Conservation (phyloP, 2,113 vertebrate genomes). For the Clarias gariepinus region DNA sequence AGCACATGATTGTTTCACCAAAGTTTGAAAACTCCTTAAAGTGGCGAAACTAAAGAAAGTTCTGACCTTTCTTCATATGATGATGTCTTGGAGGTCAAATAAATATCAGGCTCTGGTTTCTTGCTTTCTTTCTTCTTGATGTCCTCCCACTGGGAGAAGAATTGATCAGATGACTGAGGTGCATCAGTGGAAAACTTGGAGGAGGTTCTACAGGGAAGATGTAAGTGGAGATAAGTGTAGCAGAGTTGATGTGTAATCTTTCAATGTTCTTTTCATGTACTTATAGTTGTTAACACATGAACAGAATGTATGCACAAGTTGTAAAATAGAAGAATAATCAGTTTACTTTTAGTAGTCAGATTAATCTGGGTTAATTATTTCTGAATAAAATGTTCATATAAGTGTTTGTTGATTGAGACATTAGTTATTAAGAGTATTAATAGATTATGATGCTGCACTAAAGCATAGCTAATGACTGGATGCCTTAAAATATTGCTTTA, state of each 20-base stretch:
- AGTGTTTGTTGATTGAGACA: background rate
- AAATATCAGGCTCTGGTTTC: slow-evolving; percentile 72
- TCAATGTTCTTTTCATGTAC: background rate
- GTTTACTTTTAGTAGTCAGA: background rate
- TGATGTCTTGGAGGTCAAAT: slow-evolving; percentile 68
- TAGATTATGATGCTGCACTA: background rate
- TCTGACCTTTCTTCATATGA: slow-evolving; percentile 79
- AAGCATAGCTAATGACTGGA: background rate
- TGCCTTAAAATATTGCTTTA: background rate
- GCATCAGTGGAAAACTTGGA: slow-evolving; percentile 77
- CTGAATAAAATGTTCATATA: background rate
- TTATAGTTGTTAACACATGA: background rate
- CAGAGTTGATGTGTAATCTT: background rate
- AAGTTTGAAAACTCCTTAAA: background rate
- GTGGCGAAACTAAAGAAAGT: background rate
- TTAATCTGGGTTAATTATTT: background rate
- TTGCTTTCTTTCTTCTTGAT: slow-evolving; percentile 79
- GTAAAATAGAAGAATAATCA: background rate
- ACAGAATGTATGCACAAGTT: background rate
- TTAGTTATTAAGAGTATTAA: background rate
- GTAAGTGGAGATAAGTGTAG: background rate
- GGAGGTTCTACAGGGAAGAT: slow-evolving; percentile 41
- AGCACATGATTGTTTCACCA: background rate
- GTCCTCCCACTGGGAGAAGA: slow-evolving; percentile 81
- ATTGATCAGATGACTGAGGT: slow-evolving; percentile 68